Percentiles rank a stretch among this genome's conserved stretches.
phyloP scores from a whole-genome alignment of 2,113 vertebrate genomes.

The Sceloporus tristichus region DNA sequence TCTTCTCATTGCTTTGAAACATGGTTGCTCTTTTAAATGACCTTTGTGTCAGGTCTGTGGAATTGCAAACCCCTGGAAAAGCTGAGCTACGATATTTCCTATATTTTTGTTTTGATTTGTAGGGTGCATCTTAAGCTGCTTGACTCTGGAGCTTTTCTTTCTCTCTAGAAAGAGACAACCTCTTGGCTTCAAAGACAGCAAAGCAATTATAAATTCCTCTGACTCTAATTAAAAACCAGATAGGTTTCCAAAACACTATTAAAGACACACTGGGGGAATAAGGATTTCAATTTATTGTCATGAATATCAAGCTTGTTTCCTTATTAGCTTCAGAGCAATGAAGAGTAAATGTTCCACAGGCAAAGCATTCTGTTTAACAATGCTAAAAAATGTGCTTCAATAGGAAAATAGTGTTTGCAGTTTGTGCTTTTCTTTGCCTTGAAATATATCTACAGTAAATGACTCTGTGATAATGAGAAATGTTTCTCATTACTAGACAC shows the following conservation, averaged over 20 bases:
- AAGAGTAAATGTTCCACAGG: slow-evolving; percentile 37
- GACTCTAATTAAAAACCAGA: slow-evolving; percentile 58
- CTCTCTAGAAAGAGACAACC: slow-evolving; percentile 48
- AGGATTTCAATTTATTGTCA: slow-evolving; percentile 58
- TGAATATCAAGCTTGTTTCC: slow-evolving; percentile 43
- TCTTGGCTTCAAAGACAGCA: slow-evolving; percentile 52
- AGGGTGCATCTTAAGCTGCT: slow-evolving; percentile 23
- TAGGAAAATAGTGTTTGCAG: slow-evolving; percentile 34
- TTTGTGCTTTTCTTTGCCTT: slow-evolving; percentile 25
- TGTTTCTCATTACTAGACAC: slow-evolving; percentile 27
- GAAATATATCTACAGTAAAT: slow-evolving; percentile 40
- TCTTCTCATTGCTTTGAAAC: background rate
- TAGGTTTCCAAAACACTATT: slow-evolving; percentile 52
- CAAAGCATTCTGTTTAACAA: slow-evolving; percentile 36
- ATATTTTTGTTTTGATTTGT: slow-evolving; percentile 1
- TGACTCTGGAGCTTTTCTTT: slow-evolving; percentile 40
- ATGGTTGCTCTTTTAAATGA: background rate
- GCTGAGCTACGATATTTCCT: background rate
- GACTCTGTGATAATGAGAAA: slow-evolving; percentile 51
- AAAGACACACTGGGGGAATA: slow-evolving; percentile 37
- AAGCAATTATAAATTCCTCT: slow-evolving; percentile 58
- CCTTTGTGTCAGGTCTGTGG: background rate
- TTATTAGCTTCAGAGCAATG: slow-evolving; percentile 35
- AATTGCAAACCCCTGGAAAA: background rate
- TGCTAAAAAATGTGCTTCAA: slow-evolving; percentile 16